Evolutionary conservation across 2,797 vertebrate species (phyloP), one percentile per base, ranked within the genome.

Genomic region (Melanotaenia pygmaea): DNA sequence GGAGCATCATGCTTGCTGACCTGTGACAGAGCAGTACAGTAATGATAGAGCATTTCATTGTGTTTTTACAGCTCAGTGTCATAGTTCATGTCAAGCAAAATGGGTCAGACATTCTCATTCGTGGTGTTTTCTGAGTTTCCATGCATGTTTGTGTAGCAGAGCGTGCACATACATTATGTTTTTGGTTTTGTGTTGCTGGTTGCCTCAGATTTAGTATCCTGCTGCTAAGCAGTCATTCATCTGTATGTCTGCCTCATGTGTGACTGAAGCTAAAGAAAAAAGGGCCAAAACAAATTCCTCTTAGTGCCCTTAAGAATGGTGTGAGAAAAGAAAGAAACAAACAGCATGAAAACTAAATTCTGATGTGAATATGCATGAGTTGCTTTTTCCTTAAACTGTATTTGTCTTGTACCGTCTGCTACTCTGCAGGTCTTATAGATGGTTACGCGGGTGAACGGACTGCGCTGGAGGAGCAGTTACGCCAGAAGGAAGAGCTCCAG

Each of bases 381-480:
- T 14, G 57, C 3, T 53, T 0, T 64, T 34, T 67, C 16, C 3
- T 62, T 73, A 54, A 70, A 64, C 20, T 1, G 3, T 72, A 3
- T 13, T 45, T 37, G 11, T 54, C 13, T 32, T n/a, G 7, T 28
- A 57, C 45, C 24, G 5, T 65, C 56, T 65, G 37, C 77, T 50
- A 20, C 18, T n/a, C 45, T 74, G 51, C 72, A 99, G 98, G 95
- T 83, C 75, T 99, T 87, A 95, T 99, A 88, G 98, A 99, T 88
- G 96, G 96, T 54, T 99, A 99, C 88, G 94, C 96, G 12, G 97
- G 94, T 64, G 98, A 99, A 89, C 96, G 96, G 80, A 90, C 93
- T 5, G 87, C 88, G n/a, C 86, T 96, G 91, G 97, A 98, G 92
- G 95, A 96, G 64, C 95, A 96, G 60, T 92, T 98, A 54, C 95